Conservation (phyloP, 2,888 invertebrate species). For the Stictocephala bisonia region DNA sequence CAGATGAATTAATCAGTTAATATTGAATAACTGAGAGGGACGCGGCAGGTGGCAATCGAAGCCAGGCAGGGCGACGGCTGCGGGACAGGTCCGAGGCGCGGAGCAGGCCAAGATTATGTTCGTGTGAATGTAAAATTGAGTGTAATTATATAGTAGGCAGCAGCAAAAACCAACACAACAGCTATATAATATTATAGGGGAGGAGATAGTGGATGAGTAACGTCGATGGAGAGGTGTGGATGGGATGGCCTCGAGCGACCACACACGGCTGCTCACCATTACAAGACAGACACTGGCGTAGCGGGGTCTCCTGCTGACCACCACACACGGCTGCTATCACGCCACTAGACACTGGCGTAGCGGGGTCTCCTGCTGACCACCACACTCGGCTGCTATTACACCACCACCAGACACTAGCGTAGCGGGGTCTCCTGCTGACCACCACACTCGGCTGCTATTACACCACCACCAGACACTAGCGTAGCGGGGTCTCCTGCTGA, state of each 20-base stretch:
- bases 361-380: too few species aligned
- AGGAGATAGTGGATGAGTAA: slow-evolving; percentile 28
- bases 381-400: too few species aligned
- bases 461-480: too few species aligned
- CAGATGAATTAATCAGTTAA: neutral
- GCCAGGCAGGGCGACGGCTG: neutral
- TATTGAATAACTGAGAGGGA: neutral
- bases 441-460: too few species aligned
- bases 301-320: too few species aligned
- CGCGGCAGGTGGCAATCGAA: neutral
- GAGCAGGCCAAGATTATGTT: slow-evolving; percentile 40
- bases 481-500: too few species aligned
- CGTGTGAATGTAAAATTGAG: slow-evolving; percentile 45
- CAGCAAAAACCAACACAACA: slow-evolving; percentile 43
- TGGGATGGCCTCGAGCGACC: neutral
- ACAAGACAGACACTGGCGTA: too few species aligned
- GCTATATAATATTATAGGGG: slow-evolving; percentile 40
- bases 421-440: too few species aligned
- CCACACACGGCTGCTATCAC: too few species aligned
- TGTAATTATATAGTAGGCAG: slow-evolving; percentile 43
- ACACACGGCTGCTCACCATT: slow-evolving; percentile 8
- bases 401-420: too few species aligned
- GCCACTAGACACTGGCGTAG: too few species aligned
- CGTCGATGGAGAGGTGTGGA: slow-evolving; percentile 31
- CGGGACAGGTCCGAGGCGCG: neutral